Evolutionary conservation across 2,888 invertebrate genomes (phyloP), one percentile per base, ranked within the genome.

Genomic region (Phortica okadai): DNA sequence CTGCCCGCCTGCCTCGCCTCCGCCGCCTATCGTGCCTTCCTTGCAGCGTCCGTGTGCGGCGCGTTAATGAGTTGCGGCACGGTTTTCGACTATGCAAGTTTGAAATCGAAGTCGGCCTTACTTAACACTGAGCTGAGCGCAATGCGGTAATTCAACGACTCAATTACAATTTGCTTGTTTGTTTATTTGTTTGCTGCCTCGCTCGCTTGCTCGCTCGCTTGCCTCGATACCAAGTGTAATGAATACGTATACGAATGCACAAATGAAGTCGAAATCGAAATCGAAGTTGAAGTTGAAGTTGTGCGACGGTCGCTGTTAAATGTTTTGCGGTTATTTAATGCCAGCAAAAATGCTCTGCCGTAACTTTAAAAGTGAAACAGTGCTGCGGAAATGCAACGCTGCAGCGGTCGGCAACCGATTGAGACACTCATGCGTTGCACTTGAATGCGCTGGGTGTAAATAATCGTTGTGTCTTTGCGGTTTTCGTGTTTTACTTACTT

Each of bases 401-500:
- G 2, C 8, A 62, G 6, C 8, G 50, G 10, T 6, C 10, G 14
- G 50, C 50, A 3, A 5, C 41, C 79, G 79, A 77, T 83, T 84
- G 85, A 83, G 84, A 86, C 78, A 79, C 80, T 83, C 74, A 50
- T 25, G 44, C 50, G 74, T 41, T 56, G 33, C 56, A 44, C 67
- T 41, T 67, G 16, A 67, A 67, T 44, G 66, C 70, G 50, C 77
- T 73, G 77, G 82, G 86, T 87, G 83, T 86, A 87, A 87, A 84
- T 85, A 85, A 86, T 86, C 86, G 82, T 44, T 6, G 45, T 25
- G n/a, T 76, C 78, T 78, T 83, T 87, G 87, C 75, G 86, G 86
- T 83, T 86, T 84, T 82, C 85, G 82, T 85, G 83, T 86, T 86
- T 87, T 86, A 86, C 87, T 87, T 86, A 86, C 87, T 86, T 86